Percentiles rank a stretch among this genome's conserved stretches.
phyloP scores from a whole-genome alignment of 2,113 vertebrate species.

The Sander lucioperca region DNA sequence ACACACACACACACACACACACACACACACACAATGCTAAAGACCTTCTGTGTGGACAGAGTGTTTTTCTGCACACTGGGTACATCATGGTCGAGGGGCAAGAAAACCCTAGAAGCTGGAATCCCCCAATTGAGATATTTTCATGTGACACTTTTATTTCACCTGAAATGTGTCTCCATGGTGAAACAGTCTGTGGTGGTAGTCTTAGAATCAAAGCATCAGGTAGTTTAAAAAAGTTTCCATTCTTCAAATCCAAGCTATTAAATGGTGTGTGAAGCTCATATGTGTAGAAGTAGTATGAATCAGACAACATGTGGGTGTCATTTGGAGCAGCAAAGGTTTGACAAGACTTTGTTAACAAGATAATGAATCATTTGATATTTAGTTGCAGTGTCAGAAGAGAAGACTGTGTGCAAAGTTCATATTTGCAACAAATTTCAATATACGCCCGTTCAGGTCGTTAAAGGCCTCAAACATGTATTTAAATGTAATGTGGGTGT shows the following conservation, averaged over 20 bases:
- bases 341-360: constrained; percentile 54
- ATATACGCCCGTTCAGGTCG: background rate
- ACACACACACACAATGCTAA: constrained; percentile 9
- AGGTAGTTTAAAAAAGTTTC: background rate
- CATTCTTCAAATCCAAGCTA: background rate
- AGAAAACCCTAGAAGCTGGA: background rate
- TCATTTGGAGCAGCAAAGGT: constrained; percentile 48
- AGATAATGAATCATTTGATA: constrained; percentile 67
- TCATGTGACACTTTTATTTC: background rate
- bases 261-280: constrained; percentile 12
- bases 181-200: background rate
- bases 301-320: constrained; percentile 68
- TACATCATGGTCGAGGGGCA: background rate
- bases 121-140: background rate
- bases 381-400: constrained; percentile 42
- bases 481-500: background rate
- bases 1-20: constrained; percentile 3
- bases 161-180: background rate
- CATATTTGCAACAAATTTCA: constrained; percentile 27
- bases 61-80: constrained; percentile 3
- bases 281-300: constrained; percentile 32
- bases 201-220: background rate
- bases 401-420: constrained; percentile 41
- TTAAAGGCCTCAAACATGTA: background rate
- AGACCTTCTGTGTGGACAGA: constrained; percentile 33